Conservation (phyloP, 2,113 vertebrate species). For the Tachysurus fulvidraco region DNA sequence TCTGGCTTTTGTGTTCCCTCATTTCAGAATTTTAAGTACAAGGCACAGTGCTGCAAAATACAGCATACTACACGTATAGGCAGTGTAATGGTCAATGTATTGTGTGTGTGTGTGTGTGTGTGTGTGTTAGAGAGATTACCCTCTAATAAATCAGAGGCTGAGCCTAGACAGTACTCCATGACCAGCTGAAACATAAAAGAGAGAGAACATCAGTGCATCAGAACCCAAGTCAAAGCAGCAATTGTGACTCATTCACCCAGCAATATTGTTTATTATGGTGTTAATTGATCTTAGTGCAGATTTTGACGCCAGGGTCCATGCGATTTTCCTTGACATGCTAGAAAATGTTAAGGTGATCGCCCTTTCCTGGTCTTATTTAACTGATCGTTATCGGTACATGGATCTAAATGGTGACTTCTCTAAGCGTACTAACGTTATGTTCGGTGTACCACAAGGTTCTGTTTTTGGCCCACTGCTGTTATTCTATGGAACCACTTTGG, state of each 20-base stretch:
- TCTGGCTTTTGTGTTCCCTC: not conserved
- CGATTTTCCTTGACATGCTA: too few relatives aligned
- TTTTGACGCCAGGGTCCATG: too few relatives aligned
- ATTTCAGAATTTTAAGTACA: not conserved
- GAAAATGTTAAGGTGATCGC: too few relatives aligned
- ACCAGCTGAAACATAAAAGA: slow-evolving; percentile 83
- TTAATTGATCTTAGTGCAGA: too few relatives aligned
- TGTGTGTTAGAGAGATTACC: slow-evolving; percentile 73
- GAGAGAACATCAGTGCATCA: not conserved
- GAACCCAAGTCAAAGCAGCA: not conserved
- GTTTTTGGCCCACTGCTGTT: too few relatives aligned
- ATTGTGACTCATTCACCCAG: not conserved
- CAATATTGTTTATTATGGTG: not conserved
- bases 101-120: slow-evolving; percentile 6
- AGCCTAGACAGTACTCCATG: slow-evolving; percentile 99
- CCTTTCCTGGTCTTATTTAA: too few relatives aligned
- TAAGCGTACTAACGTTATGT: too few relatives aligned
- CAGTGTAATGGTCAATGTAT: not conserved
- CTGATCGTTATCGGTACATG: too few relatives aligned
- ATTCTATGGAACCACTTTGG: too few relatives aligned
- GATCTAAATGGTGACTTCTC: too few relatives aligned
- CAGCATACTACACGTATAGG: not conserved
- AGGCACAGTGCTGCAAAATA: not conserved
- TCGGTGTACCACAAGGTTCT: too few relatives aligned
- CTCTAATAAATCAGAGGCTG: slow-evolving; percentile 95